Evolutionary conservation across 2,113 vertebrate genomes (phyloP).

Genomic region (Periophthalmus modestus): DNA sequence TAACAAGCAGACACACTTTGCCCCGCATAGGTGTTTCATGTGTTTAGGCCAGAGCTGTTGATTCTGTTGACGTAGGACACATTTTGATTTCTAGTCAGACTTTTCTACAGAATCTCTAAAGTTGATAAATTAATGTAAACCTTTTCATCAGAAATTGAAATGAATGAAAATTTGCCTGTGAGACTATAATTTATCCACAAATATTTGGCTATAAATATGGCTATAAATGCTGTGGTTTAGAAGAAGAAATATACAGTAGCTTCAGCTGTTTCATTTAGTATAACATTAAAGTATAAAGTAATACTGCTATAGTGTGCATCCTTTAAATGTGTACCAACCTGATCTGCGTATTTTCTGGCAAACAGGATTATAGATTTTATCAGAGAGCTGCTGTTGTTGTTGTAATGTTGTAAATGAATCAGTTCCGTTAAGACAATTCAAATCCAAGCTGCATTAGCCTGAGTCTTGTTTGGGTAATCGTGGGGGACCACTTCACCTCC

Average conservation of each 20-base stretch:
- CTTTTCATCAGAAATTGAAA: too few species aligned
- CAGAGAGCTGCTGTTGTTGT: background rate
- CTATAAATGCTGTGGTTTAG: background rate
- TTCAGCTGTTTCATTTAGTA: too few species aligned
- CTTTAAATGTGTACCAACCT: background rate
- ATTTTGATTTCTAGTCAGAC: too few species aligned
- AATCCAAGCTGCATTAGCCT: background rate
- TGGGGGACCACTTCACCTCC: background rate
- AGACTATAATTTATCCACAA: too few species aligned
- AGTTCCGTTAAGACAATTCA: background rate
- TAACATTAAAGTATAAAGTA: background rate
- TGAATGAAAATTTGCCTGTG: too few species aligned
- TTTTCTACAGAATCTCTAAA: too few species aligned
- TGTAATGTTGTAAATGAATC: background rate
- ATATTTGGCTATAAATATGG: too few species aligned
- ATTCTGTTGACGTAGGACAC: background rate
- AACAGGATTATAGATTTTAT: background rate
- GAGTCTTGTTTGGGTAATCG: constrained; percentile 2
- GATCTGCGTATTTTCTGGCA: background rate
- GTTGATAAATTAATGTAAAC: background rate
- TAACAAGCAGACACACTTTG: background rate
- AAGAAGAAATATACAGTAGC: background rate
- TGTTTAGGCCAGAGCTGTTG: background rate
- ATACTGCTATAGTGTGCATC: background rate
- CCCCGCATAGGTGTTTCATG: too few species aligned